Evolutionary conservation across 2,113 vertebrate genomes (phyloP), one percentile per base, ranked within the genome.

Genomic region (Eublepharis macularius): DNA sequence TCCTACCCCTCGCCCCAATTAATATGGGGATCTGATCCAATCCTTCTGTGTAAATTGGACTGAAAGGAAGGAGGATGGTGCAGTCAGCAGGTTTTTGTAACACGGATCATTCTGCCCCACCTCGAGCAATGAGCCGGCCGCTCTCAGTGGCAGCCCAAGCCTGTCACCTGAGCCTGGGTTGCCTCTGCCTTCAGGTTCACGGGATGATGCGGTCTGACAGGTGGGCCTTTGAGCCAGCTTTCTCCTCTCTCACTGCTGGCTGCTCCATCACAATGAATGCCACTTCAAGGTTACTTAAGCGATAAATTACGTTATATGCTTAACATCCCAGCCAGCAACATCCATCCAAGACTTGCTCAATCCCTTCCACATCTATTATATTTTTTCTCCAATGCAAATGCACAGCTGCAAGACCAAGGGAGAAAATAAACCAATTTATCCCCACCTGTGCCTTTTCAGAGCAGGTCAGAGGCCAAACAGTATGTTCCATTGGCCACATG

Each of bases 241-340:
- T 90, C 88, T 69, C 1, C 0, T 47, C 49, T 0, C 60, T 3
- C 60, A 82, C 70, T 75, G 4, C 2, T 54, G 11, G 84, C 0
- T 0, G 75, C 91, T 83, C 80, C 88, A 29, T 81, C 10, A 1
- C 90, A 43, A 3, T 21, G 69, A 84, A 82, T 6, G 84, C 82
- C 39, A 82, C n/a, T 92, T 83, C 84, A 88, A 91, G 91, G 92
- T 93, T 92, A 92, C 87, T 93, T 94, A 89, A 93, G 86, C 41
- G 1, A 90, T 95, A 93, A 91, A 91, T 89, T 90, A 91, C 86
- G 81, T 92, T 89, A 36, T 74, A 81, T 89, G 82, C 89, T 94
- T 84, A 95, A 84, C 83, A 68, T 80, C 84, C 75, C 78, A 32
- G 1, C 83, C 89, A 88, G 32, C 82, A 92, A 90, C 91, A 88